Base-by-base conservation (phyloP, 1,140 invertebrate species). In the Hycleus cichorii region DNA sequence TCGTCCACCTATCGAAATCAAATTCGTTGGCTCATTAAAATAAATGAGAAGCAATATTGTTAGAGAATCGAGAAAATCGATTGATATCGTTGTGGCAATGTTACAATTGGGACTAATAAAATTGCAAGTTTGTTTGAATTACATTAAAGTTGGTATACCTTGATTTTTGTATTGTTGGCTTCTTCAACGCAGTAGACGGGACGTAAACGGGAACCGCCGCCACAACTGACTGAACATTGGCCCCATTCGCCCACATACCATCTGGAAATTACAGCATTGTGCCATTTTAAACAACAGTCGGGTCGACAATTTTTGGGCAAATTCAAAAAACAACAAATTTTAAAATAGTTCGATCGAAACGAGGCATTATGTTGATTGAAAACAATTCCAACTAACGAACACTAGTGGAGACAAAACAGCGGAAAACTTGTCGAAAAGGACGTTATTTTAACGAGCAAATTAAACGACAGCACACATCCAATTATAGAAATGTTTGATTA, bases 171-270 rank as follows among this genome's bases (percentile, higher is more conserved):
- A 51, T 77, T 77, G 67, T 89, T 88, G 60, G 78, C 82, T 70
- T 87, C 83, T 72, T 89, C 86, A 27, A 84, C 84, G 69, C 93
- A 95, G 62, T 87, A 82, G 47, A 95, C 89, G 52, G 83, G 77
- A 32, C 92, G 80, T 26, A 83, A 81, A 66, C 85, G 80, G 40
- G 84, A 81, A 12, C 91, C 91, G 39, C 87, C 87, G 2, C 90
- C 92, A 70, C 93, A 95, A n/a, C 80, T 84, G 4, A 81, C 82
- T 46, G 86, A 88, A 75, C 93, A 95, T 39, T 80, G 72, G 47
- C 87, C 87, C 92, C 93, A 97, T 60, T 91, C 87, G 42, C 87
- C 87, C n/a, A 86, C 82, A 64, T 89, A 81, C 93, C 93, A 97
- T 71, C 93, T 95, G 75, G 57, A 77, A 76, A 62, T 65, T 57